phyloP scores from a whole-genome alignment of 2,888 invertebrate species.

The Anorthoa munda region DNA sequence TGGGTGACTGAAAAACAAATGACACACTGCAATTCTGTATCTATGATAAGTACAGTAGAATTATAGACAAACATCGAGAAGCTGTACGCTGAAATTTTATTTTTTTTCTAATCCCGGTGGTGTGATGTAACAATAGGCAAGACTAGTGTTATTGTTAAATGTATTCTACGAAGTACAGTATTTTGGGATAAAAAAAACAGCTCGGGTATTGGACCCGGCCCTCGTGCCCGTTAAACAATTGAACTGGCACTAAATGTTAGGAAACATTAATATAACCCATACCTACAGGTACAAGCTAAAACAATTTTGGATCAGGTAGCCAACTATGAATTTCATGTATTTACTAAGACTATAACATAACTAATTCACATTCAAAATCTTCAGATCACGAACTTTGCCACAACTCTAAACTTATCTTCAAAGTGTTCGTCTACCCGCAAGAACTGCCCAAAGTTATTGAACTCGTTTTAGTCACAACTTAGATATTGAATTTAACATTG shows the following conservation, averaged over 20 bases:
- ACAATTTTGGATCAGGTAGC: not conserved
- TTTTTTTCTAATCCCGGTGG: not conserved
- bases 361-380: conserved; percentile 32
- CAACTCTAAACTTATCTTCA: conserved; percentile 39
- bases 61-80: no score
- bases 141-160: not conserved
- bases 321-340: not conserved
- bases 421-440: conserved; percentile 43
- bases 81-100: not conserved
- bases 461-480: conserved; percentile 55
- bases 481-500: conserved; percentile 52
- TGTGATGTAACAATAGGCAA: not conserved
- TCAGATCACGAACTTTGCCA: conserved; percentile 34
- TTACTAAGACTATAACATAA: not conserved
- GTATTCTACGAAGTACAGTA: not conserved
- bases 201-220: no score
- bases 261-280: no score
- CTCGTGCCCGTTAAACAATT: not conserved
- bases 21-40: not conserved
- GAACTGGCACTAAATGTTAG: not conserved
- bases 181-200: no score
- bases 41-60: not conserved
- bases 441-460: conserved; percentile 45
- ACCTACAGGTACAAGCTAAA: not conserved
- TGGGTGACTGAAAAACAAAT: not conserved